These are phyloP conservation scores for Listronotus oregonensis DNA, from an alignment of 1,140 invertebrate species.

Conservation along the genomic window DNA sequence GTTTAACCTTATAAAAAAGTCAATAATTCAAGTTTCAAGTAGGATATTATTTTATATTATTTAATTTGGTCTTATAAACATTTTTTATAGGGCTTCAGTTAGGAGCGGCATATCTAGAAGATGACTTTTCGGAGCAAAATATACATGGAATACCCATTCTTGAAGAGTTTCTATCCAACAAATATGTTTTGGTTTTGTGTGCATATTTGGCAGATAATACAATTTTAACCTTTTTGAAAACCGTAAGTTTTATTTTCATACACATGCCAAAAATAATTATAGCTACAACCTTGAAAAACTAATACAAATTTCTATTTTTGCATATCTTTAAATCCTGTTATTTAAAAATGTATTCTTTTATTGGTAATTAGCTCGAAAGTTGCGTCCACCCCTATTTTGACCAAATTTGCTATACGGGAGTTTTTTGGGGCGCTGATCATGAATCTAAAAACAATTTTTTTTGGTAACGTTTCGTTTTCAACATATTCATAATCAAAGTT, in stretches of 20 bases:
- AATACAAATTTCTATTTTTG: too few relatives aligned
- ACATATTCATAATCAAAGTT: too few relatives aligned
- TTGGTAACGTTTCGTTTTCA: too few relatives aligned
- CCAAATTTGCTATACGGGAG: too few relatives aligned
- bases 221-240: not conserved
- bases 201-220: constrained; percentile 30
- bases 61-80: not conserved
- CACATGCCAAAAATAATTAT: too few relatives aligned
- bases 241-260: not conserved
- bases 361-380: too few relatives aligned
- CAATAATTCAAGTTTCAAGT: constrained; percentile 9
- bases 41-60: not conserved
- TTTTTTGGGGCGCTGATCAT: too few relatives aligned
- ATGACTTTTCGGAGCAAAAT: constrained; percentile 41
- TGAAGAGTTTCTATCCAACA: constrained; percentile 42
- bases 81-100: constrained; percentile 38
- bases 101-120: constrained; percentile 37
- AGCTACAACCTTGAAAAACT: too few relatives aligned
- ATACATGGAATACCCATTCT: constrained; percentile 33
- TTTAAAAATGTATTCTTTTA: too few relatives aligned
- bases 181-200: constrained; percentile 37
- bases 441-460: too few relatives aligned
- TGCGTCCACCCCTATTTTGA: too few relatives aligned
- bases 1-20: constrained; percentile 13
- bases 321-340: too few relatives aligned